These are phyloP conservation scores for Naso thynnoides DNA, from an alignment of 2,797 vertebrate species.

Conservation along the genomic window DNA sequence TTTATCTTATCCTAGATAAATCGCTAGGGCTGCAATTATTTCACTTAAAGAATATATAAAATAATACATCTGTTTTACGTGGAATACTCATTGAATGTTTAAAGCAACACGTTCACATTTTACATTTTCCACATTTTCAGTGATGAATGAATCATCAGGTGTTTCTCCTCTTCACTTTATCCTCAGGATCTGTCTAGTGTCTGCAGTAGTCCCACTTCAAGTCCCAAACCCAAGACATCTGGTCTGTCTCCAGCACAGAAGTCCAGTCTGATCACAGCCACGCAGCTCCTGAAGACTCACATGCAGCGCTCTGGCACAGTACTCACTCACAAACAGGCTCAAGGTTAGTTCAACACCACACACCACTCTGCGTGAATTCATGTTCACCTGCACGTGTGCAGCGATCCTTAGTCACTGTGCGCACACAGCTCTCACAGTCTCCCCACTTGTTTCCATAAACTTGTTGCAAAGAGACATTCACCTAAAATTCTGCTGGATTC, in stretches of 20 bases:
- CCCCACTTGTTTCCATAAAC: slow-evolving; percentile 46
- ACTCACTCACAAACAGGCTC: slow-evolving; percentile 93
- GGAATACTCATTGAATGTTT: no score
- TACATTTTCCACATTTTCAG: background rate
- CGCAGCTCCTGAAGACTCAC: slow-evolving; percentile 93
- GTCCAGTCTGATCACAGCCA: slow-evolving; percentile 87
- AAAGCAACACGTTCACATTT: no score
- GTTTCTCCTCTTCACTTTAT: slow-evolving; percentile 11
- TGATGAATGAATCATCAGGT: slow-evolving; percentile 3
- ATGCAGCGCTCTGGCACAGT: slow-evolving; percentile 90
- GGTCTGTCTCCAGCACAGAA: slow-evolving; percentile 91
- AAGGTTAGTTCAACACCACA: slow-evolving; percentile 85
- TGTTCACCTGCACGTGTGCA: background rate
- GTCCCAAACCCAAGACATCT: slow-evolving; percentile 93
- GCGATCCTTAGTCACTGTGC: slow-evolving; percentile 11
- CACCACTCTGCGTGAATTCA: background rate
- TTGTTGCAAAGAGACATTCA: slow-evolving; percentile 48
- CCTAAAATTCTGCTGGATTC: slow-evolving; percentile 27
- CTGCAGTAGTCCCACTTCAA: slow-evolving; percentile 96
- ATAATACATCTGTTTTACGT: no score
- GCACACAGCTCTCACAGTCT: slow-evolving; percentile 19
- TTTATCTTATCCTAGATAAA: background rate
- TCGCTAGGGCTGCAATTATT: background rate
- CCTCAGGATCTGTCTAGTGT: slow-evolving; percentile 95
- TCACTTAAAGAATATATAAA: background rate